phyloP scores from a whole-genome alignment of 2,113 vertebrate species.

The Gallinago media region DNA sequence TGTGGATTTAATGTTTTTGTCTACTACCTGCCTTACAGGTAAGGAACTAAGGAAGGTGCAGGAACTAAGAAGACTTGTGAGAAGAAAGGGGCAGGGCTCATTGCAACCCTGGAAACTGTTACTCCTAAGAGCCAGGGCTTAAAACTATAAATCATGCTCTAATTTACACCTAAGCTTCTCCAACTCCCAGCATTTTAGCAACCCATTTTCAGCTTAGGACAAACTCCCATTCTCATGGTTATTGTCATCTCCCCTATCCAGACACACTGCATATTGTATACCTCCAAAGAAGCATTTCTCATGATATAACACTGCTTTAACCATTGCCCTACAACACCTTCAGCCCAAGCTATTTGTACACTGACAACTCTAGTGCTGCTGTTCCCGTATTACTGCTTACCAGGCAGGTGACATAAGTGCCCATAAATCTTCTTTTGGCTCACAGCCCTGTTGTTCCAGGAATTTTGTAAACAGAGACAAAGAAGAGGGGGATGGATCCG shows the following conservation, averaged over 20 bases:
- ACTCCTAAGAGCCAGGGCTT: neutral
- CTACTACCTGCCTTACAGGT: neutral
- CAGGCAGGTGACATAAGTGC: neutral
- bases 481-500: neutral
- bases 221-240: neutral
- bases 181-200: neutral
- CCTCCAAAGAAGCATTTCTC: neutral
- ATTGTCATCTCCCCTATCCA: neutral
- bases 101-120: neutral
- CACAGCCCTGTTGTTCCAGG: neutral
- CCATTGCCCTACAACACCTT: neutral
- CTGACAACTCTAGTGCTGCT: neutral
- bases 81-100: neutral
- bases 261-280: neutral
- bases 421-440: slow-evolving; percentile 35
- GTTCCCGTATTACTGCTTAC: neutral
- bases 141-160: neutral
- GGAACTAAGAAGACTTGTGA: fast-evolving
- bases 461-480: slow-evolving; percentile 37
- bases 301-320: neutral
- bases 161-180: neutral
- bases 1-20: neutral
- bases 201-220: neutral
- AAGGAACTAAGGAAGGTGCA: neutral
- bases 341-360: neutral